phyloP scores from a whole-genome alignment of 2,888 invertebrate species.

The Heliothis peltigera region DNA sequence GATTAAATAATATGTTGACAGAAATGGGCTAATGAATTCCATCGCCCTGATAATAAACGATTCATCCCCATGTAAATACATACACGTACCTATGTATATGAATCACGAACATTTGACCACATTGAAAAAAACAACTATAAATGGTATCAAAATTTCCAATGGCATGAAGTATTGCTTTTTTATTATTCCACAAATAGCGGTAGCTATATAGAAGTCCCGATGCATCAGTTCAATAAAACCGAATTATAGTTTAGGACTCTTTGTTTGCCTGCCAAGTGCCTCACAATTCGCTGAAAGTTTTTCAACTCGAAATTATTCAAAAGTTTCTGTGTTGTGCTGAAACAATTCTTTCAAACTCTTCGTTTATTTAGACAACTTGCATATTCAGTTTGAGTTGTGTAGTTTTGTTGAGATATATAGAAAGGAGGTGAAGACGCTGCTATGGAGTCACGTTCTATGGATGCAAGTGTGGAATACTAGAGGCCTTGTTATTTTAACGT shows the following conservation, averaged over 20 bases:
- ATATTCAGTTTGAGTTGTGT: neutral
- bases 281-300: constrained; percentile 34
- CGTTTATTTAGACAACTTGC: constrained; percentile 14
- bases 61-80: no score
- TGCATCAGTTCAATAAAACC: constrained; percentile 36
- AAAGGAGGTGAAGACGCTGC: no score
- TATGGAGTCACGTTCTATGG: no score
- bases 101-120: no score
- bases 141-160: no score
- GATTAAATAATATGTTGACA: neutral
- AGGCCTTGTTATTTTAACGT: no score
- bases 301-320: constrained; percentile 43
- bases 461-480: no score
- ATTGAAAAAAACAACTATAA: neutral
- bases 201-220: constrained; percentile 21
- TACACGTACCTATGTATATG: no score
- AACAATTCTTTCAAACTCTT: constrained; percentile 12
- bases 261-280: constrained; percentile 38
- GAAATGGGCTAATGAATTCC: neutral
- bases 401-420: no score
- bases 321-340: constrained; percentile 19
- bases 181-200: no score
- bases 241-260: constrained; percentile 40
- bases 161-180: no score
- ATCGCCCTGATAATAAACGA: neutral